These are phyloP conservation scores for Acromyrmex heyeri DNA, from an alignment of 1,140 invertebrate genomes.

Conservation along the genomic window DNA sequence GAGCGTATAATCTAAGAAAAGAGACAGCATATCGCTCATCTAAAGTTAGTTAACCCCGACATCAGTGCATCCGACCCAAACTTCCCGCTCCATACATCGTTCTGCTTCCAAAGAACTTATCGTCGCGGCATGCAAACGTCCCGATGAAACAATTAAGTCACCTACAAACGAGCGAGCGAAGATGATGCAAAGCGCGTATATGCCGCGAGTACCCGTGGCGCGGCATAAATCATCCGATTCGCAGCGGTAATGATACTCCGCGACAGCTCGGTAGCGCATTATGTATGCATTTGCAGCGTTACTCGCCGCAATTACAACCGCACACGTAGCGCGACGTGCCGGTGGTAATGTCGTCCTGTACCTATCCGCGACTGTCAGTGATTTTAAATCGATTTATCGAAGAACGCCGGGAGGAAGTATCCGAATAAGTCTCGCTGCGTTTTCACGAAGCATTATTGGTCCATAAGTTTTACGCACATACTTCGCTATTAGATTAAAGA, in stretches of 20 bases:
- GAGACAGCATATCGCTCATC: neutral
- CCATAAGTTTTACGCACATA: neutral
- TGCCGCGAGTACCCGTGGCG: conserved; percentile 25
- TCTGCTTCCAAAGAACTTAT: conserved; percentile 19
- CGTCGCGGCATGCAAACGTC: conserved; percentile 31
- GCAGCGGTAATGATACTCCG: conserved; percentile 66
- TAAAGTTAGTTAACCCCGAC: conserved; percentile 46
- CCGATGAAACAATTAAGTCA: conserved; percentile 61
- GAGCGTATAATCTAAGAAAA: conserved; percentile 22
- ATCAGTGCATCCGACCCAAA: neutral
- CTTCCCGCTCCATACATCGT: neutral
- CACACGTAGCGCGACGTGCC: conserved; percentile 33
- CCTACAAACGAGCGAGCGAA: conserved; percentile 8
- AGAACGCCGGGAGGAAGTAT: conserved; percentile 40
- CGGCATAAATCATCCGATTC: conserved; percentile 67
- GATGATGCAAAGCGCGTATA: conserved; percentile 26
- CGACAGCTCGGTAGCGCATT: conserved; percentile 68
- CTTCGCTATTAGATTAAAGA: neutral
- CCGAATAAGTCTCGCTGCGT: conserved; percentile 9
- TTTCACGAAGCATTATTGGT: conserved; percentile 16
- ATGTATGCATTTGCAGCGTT: conserved; percentile 70
- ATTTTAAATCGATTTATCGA: conserved; percentile 77
- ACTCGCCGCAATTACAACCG: conserved; percentile 68
- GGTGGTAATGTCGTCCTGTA: conserved; percentile 9
- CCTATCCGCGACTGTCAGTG: conserved; percentile 38